phyloP scores from a whole-genome alignment of 2,113 vertebrate species.

The Lycocorax pyrrhopterus region DNA sequence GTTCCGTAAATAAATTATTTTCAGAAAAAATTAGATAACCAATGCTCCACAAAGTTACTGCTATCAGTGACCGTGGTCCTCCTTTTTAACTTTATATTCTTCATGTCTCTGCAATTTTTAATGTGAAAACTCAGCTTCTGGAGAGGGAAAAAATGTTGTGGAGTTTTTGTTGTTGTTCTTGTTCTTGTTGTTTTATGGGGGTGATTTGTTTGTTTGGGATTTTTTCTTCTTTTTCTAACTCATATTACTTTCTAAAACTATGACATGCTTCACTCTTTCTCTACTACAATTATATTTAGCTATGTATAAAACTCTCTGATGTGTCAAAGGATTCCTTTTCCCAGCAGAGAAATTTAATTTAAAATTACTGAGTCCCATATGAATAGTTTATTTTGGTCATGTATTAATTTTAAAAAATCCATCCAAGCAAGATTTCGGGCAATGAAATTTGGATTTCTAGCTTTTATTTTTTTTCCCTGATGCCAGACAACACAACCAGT shows the following conservation, averaged over 20 bases:
- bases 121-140: neutral
- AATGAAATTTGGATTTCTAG: neutral
- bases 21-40: neutral
- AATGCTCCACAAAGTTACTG: neutral
- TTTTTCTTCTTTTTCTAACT: neutral
- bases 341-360: neutral
- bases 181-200: neutral
- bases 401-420: neutral
- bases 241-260: neutral
- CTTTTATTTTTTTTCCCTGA: neutral
- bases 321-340: neutral
- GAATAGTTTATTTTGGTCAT: neutral
- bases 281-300: neutral
- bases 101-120: neutral
- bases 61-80: neutral
- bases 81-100: neutral
- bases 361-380: neutral
- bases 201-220: neutral
- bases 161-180: neutral
- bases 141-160: neutral
- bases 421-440: neutral
- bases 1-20: neutral
- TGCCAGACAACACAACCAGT: neutral
- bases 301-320: neutral
- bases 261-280: neutral